Evolutionary conservation across 2,113 vertebrate species (phyloP), one percentile per base, ranked within the genome.

Genomic region (Tenebrosternarchus preto): DNA sequence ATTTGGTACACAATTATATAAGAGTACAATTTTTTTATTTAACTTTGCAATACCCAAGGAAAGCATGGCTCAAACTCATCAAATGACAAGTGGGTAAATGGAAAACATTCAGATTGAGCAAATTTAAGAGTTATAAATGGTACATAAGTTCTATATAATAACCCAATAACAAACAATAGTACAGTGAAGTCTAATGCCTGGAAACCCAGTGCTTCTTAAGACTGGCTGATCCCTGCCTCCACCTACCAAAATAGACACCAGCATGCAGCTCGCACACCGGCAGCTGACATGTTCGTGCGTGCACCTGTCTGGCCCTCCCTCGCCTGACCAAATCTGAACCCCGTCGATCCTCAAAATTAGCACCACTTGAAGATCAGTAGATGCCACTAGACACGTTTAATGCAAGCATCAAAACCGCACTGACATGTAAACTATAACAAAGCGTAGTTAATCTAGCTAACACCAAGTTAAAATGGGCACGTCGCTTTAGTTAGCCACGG

Each of bases 221-320:
- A 56, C 39, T 76, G 61, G 70, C 43, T 15, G 43, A 50, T 50
- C 56, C 22, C 77, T 55, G 60, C 74, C 73, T 77, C 67, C 68
- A 83, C 73, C 77, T 85, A 92, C 92, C 82, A 90, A 94, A 93
- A 94, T 93, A 94, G 93, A 50, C 43, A 50, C 5, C 43, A 50
- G 43, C 43, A 15, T 50, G 43, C 12, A 50, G 43, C 43, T 50
- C 43, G 43, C 43, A 12, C n/a, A 63, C 82, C 80, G 81, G 89
- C 92, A 92, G 89, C 92, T 92, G 92, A 85, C 81, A 46, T 69
- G 43, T 43, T 11, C 3, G 31, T 16, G 1, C 24, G 43, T 9
- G 84, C 92, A 93, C 91, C 90, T 92, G 91, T 93, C 87, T 80
- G 79, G 78, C 88, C 43, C 85, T 83, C 16, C 20, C 80, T 56